These are phyloP conservation scores for Itoplectis maculator DNA, from an alignment of 2,888 invertebrate genomes.

Conservation along the genomic window DNA sequence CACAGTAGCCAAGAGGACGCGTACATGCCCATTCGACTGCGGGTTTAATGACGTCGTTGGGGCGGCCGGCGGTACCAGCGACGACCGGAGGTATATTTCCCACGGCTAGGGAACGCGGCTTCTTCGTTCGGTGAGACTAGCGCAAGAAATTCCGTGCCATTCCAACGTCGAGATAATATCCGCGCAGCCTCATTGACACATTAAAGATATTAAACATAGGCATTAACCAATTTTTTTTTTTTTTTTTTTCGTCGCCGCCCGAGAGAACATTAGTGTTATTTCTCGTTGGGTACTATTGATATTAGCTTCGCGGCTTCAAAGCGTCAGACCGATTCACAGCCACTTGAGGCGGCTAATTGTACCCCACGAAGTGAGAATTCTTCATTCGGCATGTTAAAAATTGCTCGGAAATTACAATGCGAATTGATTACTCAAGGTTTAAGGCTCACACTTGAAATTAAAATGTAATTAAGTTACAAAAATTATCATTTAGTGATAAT, in stretches of 20 bases:
- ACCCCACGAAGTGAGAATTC: background rate
- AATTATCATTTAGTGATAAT: no score
- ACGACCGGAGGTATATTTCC: constrained; percentile 18
- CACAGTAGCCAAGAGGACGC: constrained; percentile 14
- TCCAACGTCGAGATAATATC: background rate
- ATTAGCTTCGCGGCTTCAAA: background rate
- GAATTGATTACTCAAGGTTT: constrained; percentile 1
- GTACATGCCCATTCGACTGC: constrained; percentile 51
- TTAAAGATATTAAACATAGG: constrained; percentile 14
- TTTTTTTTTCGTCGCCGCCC: background rate
- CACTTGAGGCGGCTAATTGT: constrained; percentile 4
- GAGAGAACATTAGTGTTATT: background rate
- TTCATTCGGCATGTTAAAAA: background rate
- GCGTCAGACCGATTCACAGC: background rate
- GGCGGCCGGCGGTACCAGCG: background rate
- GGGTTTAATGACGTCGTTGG: constrained; percentile 63
- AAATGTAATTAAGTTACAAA: background rate
- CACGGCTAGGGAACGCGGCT: constrained; percentile 38
- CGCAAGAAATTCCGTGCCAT: constrained; percentile 24
- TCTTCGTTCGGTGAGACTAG: background rate
- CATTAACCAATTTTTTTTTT: background rate
- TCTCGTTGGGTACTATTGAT: background rate
- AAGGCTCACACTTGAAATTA: background rate
- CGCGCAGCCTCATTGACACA: constrained; percentile 12
- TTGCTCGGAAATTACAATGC: background rate